Conservation (phyloP, 2,113 vertebrate species). For the Galemys pyrenaicus region DNA sequence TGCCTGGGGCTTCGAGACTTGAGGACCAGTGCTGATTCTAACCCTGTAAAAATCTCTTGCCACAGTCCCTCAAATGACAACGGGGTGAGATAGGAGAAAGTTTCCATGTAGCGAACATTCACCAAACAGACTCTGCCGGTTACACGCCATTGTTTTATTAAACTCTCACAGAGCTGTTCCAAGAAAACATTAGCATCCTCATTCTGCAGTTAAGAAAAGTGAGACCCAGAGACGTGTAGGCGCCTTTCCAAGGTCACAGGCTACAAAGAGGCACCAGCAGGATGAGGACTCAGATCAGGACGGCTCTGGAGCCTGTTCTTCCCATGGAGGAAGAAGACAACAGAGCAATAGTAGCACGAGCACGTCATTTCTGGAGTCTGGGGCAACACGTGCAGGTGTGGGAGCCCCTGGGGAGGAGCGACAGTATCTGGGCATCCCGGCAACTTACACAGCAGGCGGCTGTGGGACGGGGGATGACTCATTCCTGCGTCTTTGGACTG, state of each 20-base stretch:
- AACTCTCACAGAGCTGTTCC: not conserved
- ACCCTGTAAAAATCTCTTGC: not conserved
- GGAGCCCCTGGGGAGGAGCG: not conserved
- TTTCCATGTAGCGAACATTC: not conserved
- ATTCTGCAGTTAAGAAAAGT: slow-evolving; percentile 3
- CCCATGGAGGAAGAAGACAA: not conserved
- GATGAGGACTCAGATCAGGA: too few relatives aligned
- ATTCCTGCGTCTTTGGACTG: not conserved
- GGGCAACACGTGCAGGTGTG: too few relatives aligned
- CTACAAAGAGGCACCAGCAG: not conserved
- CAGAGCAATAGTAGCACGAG: not conserved
- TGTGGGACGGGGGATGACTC: not conserved
- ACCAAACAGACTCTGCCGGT: not conserved
- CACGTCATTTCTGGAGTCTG: not conserved
- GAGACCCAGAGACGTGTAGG: not conserved
- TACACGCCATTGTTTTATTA: not conserved
- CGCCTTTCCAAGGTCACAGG: not conserved
- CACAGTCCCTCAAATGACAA: slow-evolving; percentile 2
- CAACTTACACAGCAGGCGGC: not conserved
- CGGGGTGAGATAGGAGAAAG: not conserved
- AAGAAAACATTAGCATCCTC: not conserved
- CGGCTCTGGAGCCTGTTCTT: not conserved
- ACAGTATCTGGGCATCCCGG: not conserved
- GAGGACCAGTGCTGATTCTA: not conserved
- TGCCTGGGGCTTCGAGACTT: not conserved